Evolutionary conservation across 2,888 invertebrate genomes (phyloP).

Genomic region (Scaptomyza flava): DNA sequence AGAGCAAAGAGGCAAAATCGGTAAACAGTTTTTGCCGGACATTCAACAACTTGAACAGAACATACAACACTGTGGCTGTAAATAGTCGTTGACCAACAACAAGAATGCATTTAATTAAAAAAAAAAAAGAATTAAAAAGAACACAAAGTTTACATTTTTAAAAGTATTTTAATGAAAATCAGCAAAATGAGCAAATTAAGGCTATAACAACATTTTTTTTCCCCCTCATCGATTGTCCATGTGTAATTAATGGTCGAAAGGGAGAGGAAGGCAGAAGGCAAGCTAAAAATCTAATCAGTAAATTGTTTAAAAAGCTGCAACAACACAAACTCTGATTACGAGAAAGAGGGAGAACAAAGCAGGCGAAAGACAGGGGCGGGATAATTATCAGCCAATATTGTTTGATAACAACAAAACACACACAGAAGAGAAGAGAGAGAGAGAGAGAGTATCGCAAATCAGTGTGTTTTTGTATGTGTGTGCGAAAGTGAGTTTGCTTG

Average conservation of each 20-base stretch:
- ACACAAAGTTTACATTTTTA: constrained; percentile 8
- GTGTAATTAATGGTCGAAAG: background rate
- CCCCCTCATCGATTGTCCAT: constrained; percentile 11
- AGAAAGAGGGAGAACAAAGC: background rate
- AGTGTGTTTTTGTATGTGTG: background rate
- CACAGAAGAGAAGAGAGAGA: background rate
- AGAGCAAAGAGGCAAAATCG: constrained; percentile 17
- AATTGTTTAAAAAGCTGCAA: constrained; percentile 76
- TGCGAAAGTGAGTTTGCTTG: constrained; percentile 16
- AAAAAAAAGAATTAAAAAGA: constrained; percentile 13
- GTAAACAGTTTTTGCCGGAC: constrained; percentile 3
- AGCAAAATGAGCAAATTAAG: constrained; percentile 18
- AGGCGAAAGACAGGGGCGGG: background rate
- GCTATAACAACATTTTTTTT: constrained; percentile 17
- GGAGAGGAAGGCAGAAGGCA: background rate
- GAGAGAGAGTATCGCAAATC: background rate
- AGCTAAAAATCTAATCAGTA: constrained; percentile 71
- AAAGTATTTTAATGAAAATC: constrained; percentile 36
- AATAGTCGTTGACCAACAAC: constrained; percentile 23
- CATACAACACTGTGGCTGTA: constrained; percentile 32
- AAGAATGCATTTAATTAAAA: constrained; percentile 59
- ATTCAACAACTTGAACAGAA: constrained; percentile 7
- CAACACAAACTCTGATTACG: constrained; percentile 53
- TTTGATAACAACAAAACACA: constrained; percentile 42
- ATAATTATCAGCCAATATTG: constrained; percentile 40